phyloP scores from a whole-genome alignment of 2,797 vertebrate genomes.

The Thalassophryne amazonica region DNA sequence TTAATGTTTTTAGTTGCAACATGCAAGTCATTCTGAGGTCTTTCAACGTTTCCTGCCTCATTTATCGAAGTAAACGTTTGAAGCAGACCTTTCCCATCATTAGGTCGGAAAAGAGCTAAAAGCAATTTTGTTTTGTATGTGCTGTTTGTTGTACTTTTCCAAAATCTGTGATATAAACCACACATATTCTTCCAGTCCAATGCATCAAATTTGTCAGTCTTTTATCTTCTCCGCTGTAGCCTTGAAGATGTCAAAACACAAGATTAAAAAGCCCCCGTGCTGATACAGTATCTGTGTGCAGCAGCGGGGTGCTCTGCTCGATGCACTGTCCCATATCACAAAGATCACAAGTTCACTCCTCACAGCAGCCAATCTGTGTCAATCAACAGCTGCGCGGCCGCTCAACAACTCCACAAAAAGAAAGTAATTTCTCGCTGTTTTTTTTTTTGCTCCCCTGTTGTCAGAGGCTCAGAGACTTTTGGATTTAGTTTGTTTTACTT shows the following conservation, averaged over 20 bases:
- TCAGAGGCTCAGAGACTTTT: background rate
- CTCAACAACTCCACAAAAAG: background rate
- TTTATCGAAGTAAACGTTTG: background rate
- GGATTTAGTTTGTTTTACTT: background rate
- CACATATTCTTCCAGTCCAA: background rate
- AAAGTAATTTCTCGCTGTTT: background rate
- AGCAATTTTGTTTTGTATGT: constrained; percentile 2
- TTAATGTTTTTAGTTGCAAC: background rate
- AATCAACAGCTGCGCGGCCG: background rate
- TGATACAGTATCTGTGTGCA: background rate
- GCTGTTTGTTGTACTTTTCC: background rate
- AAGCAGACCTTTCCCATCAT: background rate
- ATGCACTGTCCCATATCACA: background rate
- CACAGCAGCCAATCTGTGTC: background rate
- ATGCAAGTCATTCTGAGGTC: background rate
- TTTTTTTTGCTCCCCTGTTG: background rate
- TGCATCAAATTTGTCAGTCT: background rate
- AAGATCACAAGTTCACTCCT: background rate
- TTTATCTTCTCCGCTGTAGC: constrained; percentile 1
- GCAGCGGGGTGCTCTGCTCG: background rate
- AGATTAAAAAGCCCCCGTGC: background rate
- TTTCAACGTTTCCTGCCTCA: background rate
- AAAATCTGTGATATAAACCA: background rate
- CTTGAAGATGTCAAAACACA: constrained; percentile 8
- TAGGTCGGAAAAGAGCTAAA: background rate